Evolutionary conservation across 2,797 vertebrate species (phyloP), one percentile per base, ranked within the genome.

Genomic region (Denticeps clupeoides): DNA sequence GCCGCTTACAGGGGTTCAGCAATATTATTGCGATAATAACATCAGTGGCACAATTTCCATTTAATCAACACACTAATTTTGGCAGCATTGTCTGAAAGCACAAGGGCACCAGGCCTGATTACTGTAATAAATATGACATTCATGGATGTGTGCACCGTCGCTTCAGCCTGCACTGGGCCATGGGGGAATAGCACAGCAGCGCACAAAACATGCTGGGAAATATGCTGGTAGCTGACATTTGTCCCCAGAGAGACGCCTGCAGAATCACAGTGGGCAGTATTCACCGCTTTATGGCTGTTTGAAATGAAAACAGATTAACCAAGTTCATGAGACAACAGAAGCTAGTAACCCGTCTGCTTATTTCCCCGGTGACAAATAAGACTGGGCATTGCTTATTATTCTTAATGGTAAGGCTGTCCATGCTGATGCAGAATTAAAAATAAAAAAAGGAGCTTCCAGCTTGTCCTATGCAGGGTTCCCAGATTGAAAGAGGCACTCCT

Each of bases 211-310:
- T 29, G 28, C 28, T 32, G 48, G 32, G 48, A 23, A 15, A 27
- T 24, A 33, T 38, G 26, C 48, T 48, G 74, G 53, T 63, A 69
- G 68, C 71, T 77, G 77, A 78, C 67, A 62, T 2, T 26, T 59
- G 54, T 57, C 68, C 62, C 62, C 40, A 49, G 63, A 65, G 70
- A 71, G 72, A 65, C 58, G 65, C 55, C 56, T 52, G 31, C 53
- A 67, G 64, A 70, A 60, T 59, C 45, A 19, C 49, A 55, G 48
- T 9, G 45, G 48, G 53, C 57, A 56, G 40, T 63, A 47, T 62
- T 62, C 59, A 48, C 56, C 57, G 54, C 64, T n/a, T n/a, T n/a
- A n/a, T n/a, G n/a, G n/a, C n/a, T n/a, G n/a, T n/a, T n/a, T n/a
- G n/a, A n/a, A n/a, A n/a, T n/a, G n/a, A n/a, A n/a, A n/a, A n/a